These are phyloP conservation scores for Drosophila nigricruria DNA, from an alignment of 2,888 invertebrate species.

Conservation along the genomic window DNA sequence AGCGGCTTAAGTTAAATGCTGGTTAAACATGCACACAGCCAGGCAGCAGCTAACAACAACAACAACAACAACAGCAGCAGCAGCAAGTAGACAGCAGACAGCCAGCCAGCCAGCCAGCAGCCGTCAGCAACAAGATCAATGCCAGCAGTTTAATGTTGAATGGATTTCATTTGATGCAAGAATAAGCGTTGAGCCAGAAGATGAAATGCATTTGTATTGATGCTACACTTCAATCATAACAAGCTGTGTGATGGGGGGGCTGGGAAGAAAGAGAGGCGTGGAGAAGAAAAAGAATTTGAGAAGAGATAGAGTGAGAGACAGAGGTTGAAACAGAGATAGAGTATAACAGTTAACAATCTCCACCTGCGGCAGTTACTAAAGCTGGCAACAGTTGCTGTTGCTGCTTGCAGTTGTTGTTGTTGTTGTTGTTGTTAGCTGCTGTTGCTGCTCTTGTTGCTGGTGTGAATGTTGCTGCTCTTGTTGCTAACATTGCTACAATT, in stretches of 20 bases:
- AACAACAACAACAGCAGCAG: constrained; percentile 18
- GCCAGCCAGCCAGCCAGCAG: neutral
- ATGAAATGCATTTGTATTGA: constrained; percentile 71
- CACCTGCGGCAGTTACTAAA: constrained; percentile 33
- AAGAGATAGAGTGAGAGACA: neutral
- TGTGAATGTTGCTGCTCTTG: neutral
- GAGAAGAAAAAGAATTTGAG: neutral
- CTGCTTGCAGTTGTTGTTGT: constrained; percentile 14
- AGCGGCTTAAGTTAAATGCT: constrained; percentile 74
- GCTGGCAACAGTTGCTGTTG: constrained; percentile 28
- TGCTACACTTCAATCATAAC: constrained; percentile 61
- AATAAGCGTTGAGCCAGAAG: constrained; percentile 64
- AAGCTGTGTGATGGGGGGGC: neutral
- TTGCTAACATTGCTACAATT: constrained; percentile 1
- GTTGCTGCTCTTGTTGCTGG: neutral
- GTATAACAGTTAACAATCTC: constrained; percentile 54
- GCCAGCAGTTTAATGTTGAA: constrained; percentile 50
- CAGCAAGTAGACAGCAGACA: neutral
- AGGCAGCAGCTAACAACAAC: constrained; percentile 26
- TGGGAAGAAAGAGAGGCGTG: neutral
- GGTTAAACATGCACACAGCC: constrained; percentile 53
- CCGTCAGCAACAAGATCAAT: constrained; percentile 46
- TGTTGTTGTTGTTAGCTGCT: neutral
- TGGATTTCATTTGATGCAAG: constrained; percentile 71
- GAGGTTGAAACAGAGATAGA: neutral